phyloP scores from a whole-genome alignment of 2,888 invertebrate species.

The Emmelina monodactyla region DNA sequence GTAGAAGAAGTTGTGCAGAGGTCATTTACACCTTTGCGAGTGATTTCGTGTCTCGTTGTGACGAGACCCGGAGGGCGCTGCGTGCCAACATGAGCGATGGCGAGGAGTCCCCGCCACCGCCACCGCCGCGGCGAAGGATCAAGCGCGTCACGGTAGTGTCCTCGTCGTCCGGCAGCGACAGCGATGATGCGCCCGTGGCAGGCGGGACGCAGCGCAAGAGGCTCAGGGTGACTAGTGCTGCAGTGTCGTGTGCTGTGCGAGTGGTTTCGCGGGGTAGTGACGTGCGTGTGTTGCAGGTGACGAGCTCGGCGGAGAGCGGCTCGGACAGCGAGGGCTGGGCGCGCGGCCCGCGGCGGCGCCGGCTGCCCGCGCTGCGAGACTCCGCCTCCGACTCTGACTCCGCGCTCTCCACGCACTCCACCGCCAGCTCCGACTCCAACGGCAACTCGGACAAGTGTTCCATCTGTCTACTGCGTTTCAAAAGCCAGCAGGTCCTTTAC shows the following conservation, averaged over 20 bases:
- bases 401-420: constrained; percentile 17
- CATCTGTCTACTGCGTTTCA: constrained; percentile 83
- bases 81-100: constrained; percentile 38
- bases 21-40: constrained; percentile 53
- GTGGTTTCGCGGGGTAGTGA: not conserved
- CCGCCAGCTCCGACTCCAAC: constrained; percentile 65
- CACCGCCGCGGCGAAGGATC: constrained; percentile 38
- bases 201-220: constrained; percentile 48
- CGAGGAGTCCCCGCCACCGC: constrained; percentile 39
- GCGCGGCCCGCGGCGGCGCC: constrained; percentile 33
- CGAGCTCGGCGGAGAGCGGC: constrained; percentile 49
- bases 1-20: constrained; percentile 30
- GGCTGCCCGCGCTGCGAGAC: constrained; percentile 37
- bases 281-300: constrained; percentile 44
- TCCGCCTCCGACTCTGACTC: constrained; percentile 45
- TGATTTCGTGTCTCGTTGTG: constrained; percentile 47
- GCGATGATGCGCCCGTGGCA: constrained; percentile 47
- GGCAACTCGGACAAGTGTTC: constrained; percentile 87
- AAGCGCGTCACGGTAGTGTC: constrained; percentile 40
- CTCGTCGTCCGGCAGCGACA: constrained; percentile 47
- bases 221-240: constrained; percentile 39
- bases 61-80: constrained; percentile 28
- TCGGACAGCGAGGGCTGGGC: constrained; percentile 50
- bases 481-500: constrained; percentile 75
- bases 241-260: constrained; percentile 3